These are phyloP conservation scores for Chrysolina haemoptera DNA, from an alignment of 2,888 invertebrate species.

Conservation along the genomic window DNA sequence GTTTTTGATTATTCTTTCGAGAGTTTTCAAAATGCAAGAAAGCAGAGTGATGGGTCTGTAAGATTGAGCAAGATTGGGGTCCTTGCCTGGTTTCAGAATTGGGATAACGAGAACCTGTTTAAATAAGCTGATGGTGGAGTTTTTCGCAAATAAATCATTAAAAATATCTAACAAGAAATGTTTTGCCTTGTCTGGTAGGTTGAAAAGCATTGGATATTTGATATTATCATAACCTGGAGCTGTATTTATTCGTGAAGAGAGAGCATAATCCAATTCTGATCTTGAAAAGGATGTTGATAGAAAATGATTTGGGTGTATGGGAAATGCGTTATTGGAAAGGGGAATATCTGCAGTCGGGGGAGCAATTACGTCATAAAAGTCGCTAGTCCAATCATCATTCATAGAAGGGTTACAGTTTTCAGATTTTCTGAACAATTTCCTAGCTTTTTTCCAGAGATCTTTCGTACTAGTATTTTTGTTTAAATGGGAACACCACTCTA, in stretches of 20 bases:
- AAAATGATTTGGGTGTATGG: slow-evolving; percentile 7
- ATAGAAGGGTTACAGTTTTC: neutral
- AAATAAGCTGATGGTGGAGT: neutral
- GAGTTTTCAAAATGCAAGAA: slow-evolving; percentile 26
- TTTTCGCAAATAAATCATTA: slow-evolving; percentile 14
- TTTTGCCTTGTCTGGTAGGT: slow-evolving; percentile 27
- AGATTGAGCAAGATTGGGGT: slow-evolving; percentile 25
- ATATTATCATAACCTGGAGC: slow-evolving; percentile 25
- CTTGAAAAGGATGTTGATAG: neutral
- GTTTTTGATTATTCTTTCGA: slow-evolving; percentile 24
- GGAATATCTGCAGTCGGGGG: neutral
- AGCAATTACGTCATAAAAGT: slow-evolving; percentile 7
- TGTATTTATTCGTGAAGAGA: slow-evolving; percentile 21
- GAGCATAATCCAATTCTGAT: slow-evolving; percentile 24
- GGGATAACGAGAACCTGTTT: slow-evolving; percentile 23
- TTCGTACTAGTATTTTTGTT: slow-evolving; percentile 4
- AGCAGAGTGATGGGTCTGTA: slow-evolving; percentile 29
- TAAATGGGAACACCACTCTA: neutral
- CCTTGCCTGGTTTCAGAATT: slow-evolving; percentile 29
- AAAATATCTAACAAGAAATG: slow-evolving; percentile 13
- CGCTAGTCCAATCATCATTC: neutral
- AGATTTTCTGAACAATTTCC: neutral
- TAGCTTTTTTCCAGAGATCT: neutral
- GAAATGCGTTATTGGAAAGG: neutral
- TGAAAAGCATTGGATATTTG: slow-evolving; percentile 27